phyloP scores from a whole-genome alignment of 1,140 invertebrate genomes.

The Drosophila tropicalis region DNA sequence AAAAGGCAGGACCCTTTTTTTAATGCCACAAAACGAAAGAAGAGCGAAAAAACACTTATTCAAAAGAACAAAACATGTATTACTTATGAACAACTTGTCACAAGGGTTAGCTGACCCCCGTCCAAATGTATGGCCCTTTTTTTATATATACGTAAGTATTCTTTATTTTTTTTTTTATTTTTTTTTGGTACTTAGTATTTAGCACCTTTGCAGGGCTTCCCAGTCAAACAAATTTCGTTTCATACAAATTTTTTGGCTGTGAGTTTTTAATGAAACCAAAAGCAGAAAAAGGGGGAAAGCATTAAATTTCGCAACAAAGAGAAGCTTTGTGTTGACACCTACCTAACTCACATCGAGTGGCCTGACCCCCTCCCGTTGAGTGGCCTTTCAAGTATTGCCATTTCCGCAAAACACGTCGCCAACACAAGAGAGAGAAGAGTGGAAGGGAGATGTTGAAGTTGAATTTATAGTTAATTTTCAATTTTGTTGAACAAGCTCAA shows the following conservation, averaged over 20 bases:
- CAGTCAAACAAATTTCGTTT: constrained; percentile 44
- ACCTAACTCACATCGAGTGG: constrained; percentile 9
- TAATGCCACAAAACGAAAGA: neutral
- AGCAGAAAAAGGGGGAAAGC: constrained; percentile 12
- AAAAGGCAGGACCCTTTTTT: constrained; percentile 17
- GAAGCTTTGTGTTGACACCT: constrained; percentile 60
- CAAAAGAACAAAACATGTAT: constrained; percentile 48
- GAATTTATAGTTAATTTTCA: constrained; percentile 82
- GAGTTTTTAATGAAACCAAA: constrained; percentile 32
- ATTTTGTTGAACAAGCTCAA: constrained; percentile 74
- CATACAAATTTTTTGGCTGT: constrained; percentile 65
- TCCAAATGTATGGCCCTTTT: neutral
- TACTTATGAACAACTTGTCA: constrained; percentile 56
- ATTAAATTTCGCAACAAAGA: constrained; percentile 75
- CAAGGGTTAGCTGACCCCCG: constrained; percentile 53
- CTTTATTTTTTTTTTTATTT: constrained; percentile 4
- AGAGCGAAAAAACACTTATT: constrained; percentile 23
- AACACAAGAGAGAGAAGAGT: neutral
- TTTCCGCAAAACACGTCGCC: constrained; percentile 47
- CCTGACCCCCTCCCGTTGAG: neutral
- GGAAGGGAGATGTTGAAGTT: constrained; percentile 3
- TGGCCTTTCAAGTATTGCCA: constrained; percentile 43
- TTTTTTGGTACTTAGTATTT: constrained; percentile 46
- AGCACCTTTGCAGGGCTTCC: constrained; percentile 72
- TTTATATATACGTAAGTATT: neutral